These are phyloP conservation scores for Amitus sp. DNA, from an alignment of 2,888 invertebrate species.

Conservation along the genomic window DNA sequence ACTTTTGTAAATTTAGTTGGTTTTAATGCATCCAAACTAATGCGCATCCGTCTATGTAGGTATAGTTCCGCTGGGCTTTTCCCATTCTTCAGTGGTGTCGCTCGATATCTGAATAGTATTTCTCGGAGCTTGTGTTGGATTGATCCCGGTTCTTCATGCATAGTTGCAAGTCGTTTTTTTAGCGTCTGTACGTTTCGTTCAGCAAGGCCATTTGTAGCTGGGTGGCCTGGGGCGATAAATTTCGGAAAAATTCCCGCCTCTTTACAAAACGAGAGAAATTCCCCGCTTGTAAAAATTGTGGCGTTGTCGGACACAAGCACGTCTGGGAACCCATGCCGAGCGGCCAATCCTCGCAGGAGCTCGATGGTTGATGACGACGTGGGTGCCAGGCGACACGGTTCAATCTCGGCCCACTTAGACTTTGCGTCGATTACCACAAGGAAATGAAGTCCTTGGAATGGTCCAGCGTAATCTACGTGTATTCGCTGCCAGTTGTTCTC, in stretches of 20 bases:
- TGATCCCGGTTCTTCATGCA: slow-evolving; percentile 5
- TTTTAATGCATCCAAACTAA: slow-evolving; percentile 2
- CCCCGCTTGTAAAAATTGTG: slow-evolving; percentile 30
- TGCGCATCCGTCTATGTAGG: not conserved
- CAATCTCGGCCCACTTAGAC: slow-evolving; percentile 43
- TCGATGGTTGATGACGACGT: slow-evolving; percentile 21
- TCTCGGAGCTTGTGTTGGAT: slow-evolving; percentile 15
- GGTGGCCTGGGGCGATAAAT: slow-evolving; percentile 28
- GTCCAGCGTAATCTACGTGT: slow-evolving; percentile 48
- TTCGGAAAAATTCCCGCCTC: slow-evolving; percentile 14
- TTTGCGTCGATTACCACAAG: slow-evolving; percentile 40
- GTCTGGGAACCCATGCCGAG: slow-evolving; percentile 35
- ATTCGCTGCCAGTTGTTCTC: slow-evolving; percentile 43
- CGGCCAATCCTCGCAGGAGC: slow-evolving; percentile 23
- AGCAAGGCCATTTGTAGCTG: slow-evolving; percentile 25
- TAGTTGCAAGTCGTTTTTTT: slow-evolving; percentile 9
- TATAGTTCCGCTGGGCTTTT: slow-evolving; percentile 15
- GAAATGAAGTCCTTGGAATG: slow-evolving; percentile 7
- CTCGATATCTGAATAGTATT: slow-evolving; percentile 21
- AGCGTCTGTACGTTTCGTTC: slow-evolving; percentile 17
- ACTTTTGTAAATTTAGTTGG: not conserved
- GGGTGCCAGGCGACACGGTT: slow-evolving; percentile 21
- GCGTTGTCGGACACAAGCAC: slow-evolving; percentile 42
- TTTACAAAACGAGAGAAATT: slow-evolving; percentile 22
- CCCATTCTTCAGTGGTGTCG: slow-evolving; percentile 11